phyloP scores from a whole-genome alignment of 2,113 vertebrate species.

The Silurus asotus region DNA sequence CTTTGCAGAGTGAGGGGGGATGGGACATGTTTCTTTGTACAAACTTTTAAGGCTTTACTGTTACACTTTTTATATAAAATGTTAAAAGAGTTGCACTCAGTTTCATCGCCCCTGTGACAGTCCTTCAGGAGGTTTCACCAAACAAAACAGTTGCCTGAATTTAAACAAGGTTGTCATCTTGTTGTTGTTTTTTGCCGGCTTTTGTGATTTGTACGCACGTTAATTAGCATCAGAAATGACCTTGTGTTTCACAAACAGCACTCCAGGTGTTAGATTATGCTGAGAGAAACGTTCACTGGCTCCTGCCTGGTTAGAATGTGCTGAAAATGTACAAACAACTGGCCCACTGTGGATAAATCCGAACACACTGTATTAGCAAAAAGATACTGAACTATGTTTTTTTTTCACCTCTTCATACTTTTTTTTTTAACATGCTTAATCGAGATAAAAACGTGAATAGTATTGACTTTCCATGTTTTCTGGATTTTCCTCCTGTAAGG shows the following conservation, averaged over 20 bases:
- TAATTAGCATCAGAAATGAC: slow-evolving; percentile 27
- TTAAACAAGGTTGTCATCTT: slow-evolving; percentile 33
- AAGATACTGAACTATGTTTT: not conserved
- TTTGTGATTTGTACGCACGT: slow-evolving; percentile 4
- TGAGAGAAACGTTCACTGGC: slow-evolving; percentile 43
- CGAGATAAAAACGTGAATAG: not conserved
- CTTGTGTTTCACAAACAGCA: not conserved
- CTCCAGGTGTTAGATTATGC: slow-evolving; percentile 63
- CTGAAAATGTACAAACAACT: not conserved
- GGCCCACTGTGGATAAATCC: not conserved
- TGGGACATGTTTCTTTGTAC: not conserved
- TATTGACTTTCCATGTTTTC: not conserved
- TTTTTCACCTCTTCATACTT: not conserved
- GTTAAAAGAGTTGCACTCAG: not conserved
- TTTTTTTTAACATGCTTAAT: slow-evolving; percentile 1
- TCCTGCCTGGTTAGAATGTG: not conserved
- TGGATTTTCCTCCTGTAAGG: not conserved
- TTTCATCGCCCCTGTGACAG: not conserved
- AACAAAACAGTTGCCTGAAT: slow-evolving; percentile 31
- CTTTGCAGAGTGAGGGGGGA: not conserved
- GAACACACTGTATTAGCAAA: not conserved
- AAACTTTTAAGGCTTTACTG: not conserved
- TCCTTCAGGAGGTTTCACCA: slow-evolving; percentile 20
- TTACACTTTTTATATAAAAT: not conserved
- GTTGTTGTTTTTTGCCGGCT: not conserved